Evolutionary conservation across 2,888 invertebrate genomes (phyloP), one percentile per base, ranked within the genome.

Genomic region (Encarsia formosa): DNA sequence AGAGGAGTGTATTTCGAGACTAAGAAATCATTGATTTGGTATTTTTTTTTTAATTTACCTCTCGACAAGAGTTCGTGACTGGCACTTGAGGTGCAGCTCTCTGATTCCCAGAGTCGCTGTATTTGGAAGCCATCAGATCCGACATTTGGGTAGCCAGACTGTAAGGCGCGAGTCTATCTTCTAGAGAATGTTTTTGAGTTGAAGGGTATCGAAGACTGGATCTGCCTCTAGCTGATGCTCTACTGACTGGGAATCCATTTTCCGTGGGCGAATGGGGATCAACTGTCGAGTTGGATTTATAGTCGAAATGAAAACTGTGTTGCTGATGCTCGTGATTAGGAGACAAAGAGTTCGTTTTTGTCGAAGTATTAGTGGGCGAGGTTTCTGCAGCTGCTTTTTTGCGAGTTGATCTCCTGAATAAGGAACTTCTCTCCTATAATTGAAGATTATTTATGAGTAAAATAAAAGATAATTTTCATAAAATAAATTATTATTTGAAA

Each of bases 141-240:
- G 72, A 69, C 23, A 72, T 57, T 49, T 39, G 52, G 6, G 44
- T 43, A 1, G 40, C 47, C 13, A 46, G 29, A 3, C 34, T 34
- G 4, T 41, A 52, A 1, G 55, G 49, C 2, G 35, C 49, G 5
- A 43, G 43, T 41, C 67, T 61, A 4, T 68, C 67, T 11, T 16
- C 39, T 13, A 23, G 23, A n/a, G 8, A 3, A 2, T 79, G 64
- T 59, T 78, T 79, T 54, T 78, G 78, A 3, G 74, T 71, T 0
- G 75, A 75, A 4, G 74, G 58, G 63, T 77, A 78, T 59, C 77
- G 71, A 41, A 77, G 59, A 65, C 65, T 44, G 69, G 61, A 29
- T 67, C 68, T 8, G 63, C 64, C 13, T 63, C 59, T 50, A 1
- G 44, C 23, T 6, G 49, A 5, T 4, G 49, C 15, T 34, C 56